Base-by-base conservation (phyloP, 2,888 invertebrate species). In the Acleris cristana region DNA sequence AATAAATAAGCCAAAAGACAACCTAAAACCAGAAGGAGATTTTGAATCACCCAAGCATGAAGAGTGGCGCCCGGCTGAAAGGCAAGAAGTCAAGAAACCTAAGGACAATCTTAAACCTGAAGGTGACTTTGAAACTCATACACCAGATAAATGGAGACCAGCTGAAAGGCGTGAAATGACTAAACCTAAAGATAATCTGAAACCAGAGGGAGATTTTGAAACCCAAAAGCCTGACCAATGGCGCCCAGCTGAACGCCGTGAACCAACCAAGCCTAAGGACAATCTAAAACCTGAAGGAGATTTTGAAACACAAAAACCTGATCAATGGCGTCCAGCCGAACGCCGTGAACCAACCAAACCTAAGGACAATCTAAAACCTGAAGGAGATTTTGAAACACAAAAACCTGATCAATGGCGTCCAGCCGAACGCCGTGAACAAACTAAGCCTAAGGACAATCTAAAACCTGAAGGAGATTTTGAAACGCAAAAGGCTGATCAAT, bases 1-100 rank as follows among this genome's bases (percentile, higher is more conserved):
- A n/a, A 86, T 86, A 1, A 93, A 84, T 71, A 95, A 92, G 73
- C 96, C 94, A 0, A 84, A 92, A 73, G 95, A 90, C 70, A 95
- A 95, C 72, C 76, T 95, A 0, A 89, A 85, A 66, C 89, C 94
- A 0, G 95, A 95, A 80, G 95, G 95, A 0, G 92, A 94, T 0
- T 94, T 95, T 73, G 87, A 93, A 60, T 77, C 83, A 7, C 93
- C 93, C 0, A 86, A 86, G 7, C 88, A 85, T 1, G 84, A 89
- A 2, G 71, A 90, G 82, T 91, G 84, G 79, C 75, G 76, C 0
- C 91, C 93, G 1, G 93, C 88, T 3, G 94, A 92, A 60, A 72
- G 71, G 60, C 86, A 69, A 7, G 70, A 72, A 10, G 85, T 79
- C 26, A 84, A 76, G 1, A 85, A 81, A 40, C 90, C 88, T 0